Evolutionary conservation across 1,140 invertebrate genomes (phyloP).

Genomic region (Nasonia longicornis): DNA sequence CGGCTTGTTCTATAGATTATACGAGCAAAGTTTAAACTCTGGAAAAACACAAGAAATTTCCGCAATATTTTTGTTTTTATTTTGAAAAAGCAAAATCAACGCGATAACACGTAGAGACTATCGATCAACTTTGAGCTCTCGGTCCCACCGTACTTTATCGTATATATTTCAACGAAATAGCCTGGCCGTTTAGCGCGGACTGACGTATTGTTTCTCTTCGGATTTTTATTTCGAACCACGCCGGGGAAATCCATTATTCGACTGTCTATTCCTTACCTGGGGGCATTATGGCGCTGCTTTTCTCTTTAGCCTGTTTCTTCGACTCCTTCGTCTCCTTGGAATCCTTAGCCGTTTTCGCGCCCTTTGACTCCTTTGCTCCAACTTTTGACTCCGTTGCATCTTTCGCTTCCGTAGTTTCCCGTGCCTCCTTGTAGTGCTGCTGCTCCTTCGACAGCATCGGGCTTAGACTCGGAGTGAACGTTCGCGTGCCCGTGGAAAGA

Average conservation of each 20-base stretch:
- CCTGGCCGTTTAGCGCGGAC: neutral
- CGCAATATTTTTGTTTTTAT: no score
- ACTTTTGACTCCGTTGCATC: slow-evolving; percentile 42
- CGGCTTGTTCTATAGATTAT: no score
- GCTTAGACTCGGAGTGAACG: slow-evolving; percentile 59
- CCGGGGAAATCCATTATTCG: neutral
- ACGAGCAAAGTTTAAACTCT: no score
- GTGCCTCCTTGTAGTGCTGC: slow-evolving; percentile 40
- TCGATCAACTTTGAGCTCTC: no score
- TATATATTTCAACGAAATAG: no score
- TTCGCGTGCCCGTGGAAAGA: slow-evolving; percentile 55
- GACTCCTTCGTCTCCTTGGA: slow-evolving; percentile 47
- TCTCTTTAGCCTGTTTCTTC: slow-evolving; percentile 39
- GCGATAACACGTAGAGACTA: neutral
- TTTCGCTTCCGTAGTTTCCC: slow-evolving; percentile 48
- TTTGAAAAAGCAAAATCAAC: no score
- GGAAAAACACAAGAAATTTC: no score
- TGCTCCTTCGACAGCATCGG: slow-evolving; percentile 57
- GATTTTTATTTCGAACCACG: no score
- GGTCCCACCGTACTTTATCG: no score
- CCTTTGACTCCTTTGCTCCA: slow-evolving; percentile 44
- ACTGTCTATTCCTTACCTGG: slow-evolving; percentile 27
- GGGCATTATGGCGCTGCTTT: slow-evolving; percentile 5
- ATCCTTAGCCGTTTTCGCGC: slow-evolving; percentile 50
- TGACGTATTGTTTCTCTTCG: neutral